phyloP scores from a whole-genome alignment of 2,888 invertebrate species.

The Ferrisia virgata region DNA sequence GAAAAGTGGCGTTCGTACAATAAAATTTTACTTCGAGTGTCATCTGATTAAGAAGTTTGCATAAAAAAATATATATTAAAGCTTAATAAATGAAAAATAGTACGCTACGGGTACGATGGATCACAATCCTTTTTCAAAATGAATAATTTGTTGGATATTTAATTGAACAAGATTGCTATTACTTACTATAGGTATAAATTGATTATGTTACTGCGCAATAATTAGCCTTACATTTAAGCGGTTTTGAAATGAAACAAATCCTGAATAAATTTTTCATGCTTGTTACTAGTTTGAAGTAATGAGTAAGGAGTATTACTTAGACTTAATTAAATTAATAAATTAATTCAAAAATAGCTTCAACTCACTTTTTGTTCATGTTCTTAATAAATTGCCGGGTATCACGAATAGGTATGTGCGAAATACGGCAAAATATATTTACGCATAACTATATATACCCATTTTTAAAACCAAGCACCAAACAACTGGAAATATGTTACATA shows the following conservation, averaged over 20 bases:
- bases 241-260: too few relatives aligned
- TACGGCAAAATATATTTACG: constrained; percentile 27
- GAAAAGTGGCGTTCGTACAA: too few relatives aligned
- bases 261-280: not conserved
- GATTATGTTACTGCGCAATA: too few relatives aligned
- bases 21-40: too few relatives aligned
- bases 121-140: too few relatives aligned
- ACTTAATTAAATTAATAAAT: too few relatives aligned
- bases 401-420: constrained; percentile 21
- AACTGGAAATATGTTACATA: constrained; percentile 43
- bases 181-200: too few relatives aligned
- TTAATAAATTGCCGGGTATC: not conserved
- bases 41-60: too few relatives aligned
- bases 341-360: not conserved
- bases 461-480: constrained; percentile 27
- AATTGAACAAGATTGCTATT: too few relatives aligned
- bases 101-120: not conserved
- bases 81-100: not conserved
- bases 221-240: too few relatives aligned
- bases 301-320: not conserved
- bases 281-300: not conserved
- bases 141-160: too few relatives aligned
- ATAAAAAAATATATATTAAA: not conserved
- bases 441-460: constrained; percentile 35
- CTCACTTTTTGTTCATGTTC: constrained; percentile 44